These are phyloP conservation scores for Lasioglossum vierecki DNA, from an alignment of 2,888 invertebrate genomes.

Conservation along the genomic window DNA sequence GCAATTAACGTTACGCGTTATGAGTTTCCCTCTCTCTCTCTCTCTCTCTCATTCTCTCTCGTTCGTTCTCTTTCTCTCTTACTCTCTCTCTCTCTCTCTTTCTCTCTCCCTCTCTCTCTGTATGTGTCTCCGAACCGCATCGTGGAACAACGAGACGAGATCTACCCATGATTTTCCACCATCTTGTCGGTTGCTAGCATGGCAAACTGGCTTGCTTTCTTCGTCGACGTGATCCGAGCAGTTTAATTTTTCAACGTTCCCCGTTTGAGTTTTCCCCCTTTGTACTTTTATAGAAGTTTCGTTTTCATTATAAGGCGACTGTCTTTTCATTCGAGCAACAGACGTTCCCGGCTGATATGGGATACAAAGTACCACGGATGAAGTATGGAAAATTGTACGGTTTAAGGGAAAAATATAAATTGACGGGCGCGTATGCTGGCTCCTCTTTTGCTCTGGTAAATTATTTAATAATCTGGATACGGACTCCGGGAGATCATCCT, in stretches of 20 bases:
- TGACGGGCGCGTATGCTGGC: not conserved
- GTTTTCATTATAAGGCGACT: slow-evolving; percentile 23
- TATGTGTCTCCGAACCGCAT: not conserved
- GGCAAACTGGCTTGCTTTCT: not conserved
- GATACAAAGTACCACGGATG: slow-evolving; percentile 16
- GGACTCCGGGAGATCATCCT: not conserved
- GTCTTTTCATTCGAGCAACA: slow-evolving; percentile 35
- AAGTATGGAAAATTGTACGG: slow-evolving; percentile 19
- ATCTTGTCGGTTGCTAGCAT: not conserved
- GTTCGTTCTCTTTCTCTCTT: not conserved
- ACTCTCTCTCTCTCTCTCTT: not conserved
- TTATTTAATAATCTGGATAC: not conserved
- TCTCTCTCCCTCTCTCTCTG: not conserved
- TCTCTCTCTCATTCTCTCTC: not conserved
- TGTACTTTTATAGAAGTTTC: slow-evolving; percentile 2
- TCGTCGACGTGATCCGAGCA: not conserved
- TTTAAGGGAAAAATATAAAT: slow-evolving; percentile 1
- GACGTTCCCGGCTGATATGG: not conserved
- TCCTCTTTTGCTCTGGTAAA: not conserved
- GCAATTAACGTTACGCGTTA: slow-evolving; percentile 39
- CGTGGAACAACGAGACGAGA: not conserved
- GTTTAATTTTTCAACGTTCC: slow-evolving; percentile 28
- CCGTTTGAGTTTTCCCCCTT: not conserved
- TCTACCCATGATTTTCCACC: not conserved
- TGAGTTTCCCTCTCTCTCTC: slow-evolving; percentile 18